phyloP scores from a whole-genome alignment of 2,797 vertebrate species.

The Chelon labrosus region DNA sequence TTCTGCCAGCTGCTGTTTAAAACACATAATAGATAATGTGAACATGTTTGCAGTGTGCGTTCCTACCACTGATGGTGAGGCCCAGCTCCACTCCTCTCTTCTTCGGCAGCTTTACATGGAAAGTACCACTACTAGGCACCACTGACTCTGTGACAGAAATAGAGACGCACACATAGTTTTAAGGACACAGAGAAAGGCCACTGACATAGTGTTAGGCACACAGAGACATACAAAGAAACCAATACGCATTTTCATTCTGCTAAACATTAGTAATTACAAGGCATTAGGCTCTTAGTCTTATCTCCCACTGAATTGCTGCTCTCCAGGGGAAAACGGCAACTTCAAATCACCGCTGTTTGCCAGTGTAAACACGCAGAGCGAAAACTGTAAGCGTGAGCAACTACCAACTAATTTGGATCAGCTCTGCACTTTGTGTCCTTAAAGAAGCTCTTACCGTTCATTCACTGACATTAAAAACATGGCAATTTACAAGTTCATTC shows the following conservation, averaged over 20 bases:
- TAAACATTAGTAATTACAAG: constrained; percentile 52
- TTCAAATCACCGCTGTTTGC: constrained; percentile 27
- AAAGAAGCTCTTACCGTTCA: constrained; percentile 29
- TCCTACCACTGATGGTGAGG: constrained; percentile 96
- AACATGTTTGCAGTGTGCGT: constrained; percentile 6
- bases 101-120: constrained; percentile 97
- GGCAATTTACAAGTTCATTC: neutral
- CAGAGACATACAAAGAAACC: neutral
- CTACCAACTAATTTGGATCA: constrained; percentile 11
- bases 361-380: neutral
- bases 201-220: neutral
- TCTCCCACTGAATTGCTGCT: constrained; percentile 23
- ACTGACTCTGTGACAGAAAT: constrained; percentile 89
- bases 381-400: neutral
- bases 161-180: constrained; percentile 16
- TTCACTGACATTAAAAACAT: neutral
- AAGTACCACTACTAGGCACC: constrained; percentile 97
- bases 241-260: constrained; percentile 21
- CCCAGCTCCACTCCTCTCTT: constrained; percentile 97
- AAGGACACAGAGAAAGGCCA: constrained; percentile 1
- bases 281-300: constrained; percentile 35
- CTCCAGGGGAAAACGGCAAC: constrained; percentile 19
- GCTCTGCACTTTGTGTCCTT: constrained; percentile 72
- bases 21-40: constrained; percentile 35
- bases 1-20: constrained; percentile 1